Base-by-base conservation (phyloP, 2,888 invertebrate species). In the Papilio demoleus region DNA sequence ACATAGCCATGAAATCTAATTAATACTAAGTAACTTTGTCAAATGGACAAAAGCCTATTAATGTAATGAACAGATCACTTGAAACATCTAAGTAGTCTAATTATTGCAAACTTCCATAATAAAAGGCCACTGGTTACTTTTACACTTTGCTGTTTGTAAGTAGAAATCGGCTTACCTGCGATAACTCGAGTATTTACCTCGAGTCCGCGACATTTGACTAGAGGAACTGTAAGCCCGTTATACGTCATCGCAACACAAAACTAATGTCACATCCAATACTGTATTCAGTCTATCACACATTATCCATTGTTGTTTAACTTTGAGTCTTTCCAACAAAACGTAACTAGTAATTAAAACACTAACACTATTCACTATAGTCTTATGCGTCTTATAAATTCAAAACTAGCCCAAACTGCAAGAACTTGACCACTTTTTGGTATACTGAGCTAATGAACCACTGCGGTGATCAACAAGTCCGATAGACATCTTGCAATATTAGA, bases 41-140 rank as follows among this genome's bases (percentile, higher is more conserved):
- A 62, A 42, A 61, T 61, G n/a, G 40, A 53, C 47, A 63, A 36
- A 42, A 59, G 36, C 42, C 34, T 34, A 56, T 19, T 53, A 8
- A 58, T 40, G 12, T 27, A 38, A 38, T 27, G 19, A 68, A 65
- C 19, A 40, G 59, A 38, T 14, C 38, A 50, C 24, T 47, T 19
- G 59, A 40, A 68, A 40, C 36, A 36, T 40, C 19, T 61, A 61
- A 53, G 12, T 58, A 64, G 47, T 40, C 71, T 75, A 77, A 76
- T 76, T 77, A 77, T 77, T 78, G 76, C 77, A 75, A 72, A 72
- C 70, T 71, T 70, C 72, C 75, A 76, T 75, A 76, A 75, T 77
- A 22, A 65, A 84, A 83, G 84, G 84, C 83, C 81, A 80, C 80
- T 77, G 75, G 73, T 76, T 76, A 75, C 71, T 60, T 66, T 56